Conservation (phyloP, 2,113 vertebrate species). For the Syngnathus scovelli region DNA sequence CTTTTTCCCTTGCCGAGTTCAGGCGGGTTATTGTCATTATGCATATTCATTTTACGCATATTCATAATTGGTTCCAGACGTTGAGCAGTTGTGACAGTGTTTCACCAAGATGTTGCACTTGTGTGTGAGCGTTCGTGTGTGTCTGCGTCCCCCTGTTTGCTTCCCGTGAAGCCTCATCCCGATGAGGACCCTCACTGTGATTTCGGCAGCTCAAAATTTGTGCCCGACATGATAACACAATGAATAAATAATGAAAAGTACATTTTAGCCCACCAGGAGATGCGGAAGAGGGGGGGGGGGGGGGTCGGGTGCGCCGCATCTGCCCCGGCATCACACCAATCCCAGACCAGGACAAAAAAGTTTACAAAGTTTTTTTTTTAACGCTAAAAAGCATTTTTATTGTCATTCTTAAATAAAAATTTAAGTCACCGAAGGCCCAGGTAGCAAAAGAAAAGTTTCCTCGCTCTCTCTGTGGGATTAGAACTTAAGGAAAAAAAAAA, state of each 20-base stretch:
- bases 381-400: no score
- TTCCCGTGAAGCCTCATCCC: neutral
- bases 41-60: slow-evolving; percentile 58
- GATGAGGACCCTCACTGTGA: neutral
- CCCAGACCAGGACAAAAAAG: neutral
- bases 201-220: neutral
- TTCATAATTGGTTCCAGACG: slow-evolving; percentile 57
- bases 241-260: neutral
- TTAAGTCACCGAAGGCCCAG: no score
- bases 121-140: no score
- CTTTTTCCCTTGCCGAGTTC: slow-evolving; percentile 53
- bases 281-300: neutral
- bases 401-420: no score
- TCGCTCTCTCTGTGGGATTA: neutral
- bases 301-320: neutral
- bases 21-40: slow-evolving; percentile 47
- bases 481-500: neutral
- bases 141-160: neutral
- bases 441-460: neutral
- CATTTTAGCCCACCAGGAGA: neutral
- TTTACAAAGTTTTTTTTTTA: neutral
- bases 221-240: neutral
- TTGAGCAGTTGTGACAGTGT: slow-evolving; percentile 51
- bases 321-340: neutral
- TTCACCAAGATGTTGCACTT: slow-evolving; percentile 23